Base-by-base conservation (phyloP, 2,797 vertebrate species). In the Chrysolophus pictus region DNA sequence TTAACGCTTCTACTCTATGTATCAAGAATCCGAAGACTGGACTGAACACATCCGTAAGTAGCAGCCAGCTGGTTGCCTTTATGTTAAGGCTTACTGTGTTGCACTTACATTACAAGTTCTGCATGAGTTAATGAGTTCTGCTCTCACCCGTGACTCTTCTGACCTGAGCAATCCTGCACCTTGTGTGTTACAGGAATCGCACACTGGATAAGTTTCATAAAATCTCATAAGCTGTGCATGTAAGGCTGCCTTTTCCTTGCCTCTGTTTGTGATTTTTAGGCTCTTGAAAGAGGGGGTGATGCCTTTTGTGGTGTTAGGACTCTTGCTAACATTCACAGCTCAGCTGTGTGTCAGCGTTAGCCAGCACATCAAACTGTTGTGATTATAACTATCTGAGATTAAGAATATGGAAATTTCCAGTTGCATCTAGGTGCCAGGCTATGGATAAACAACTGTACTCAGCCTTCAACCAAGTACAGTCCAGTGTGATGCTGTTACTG, bases 41-140 rank as follows among this genome's bases (percentile, higher is more conserved):
- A 97, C 97, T 9, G 98, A 99, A 71, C 97, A 98, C 68, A 97
- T 98, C 91, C 97, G 99, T 99, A 98, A 99, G 98, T 98, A 95
- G 80, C 33, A 46, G 33, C 51, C 53, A 12, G 31, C 29, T 59
- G 59, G 16, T 53, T 51, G 14, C 47, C 18, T 19, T 72, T 31
- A 63, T 68, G 9, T 21, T 72, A 8, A 7, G 10, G 9, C 31
- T 15, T 1, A 1, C 26, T 42, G 12, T 26, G 5, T 49, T 83
- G 67, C 26, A 69, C 1, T 33, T 59, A 53, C 17, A 0, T 41
- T 89, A 19, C 28, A 26, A 74, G 42, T 79, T 29, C 29, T 35
- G 33, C 31, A 0, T 24, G 37, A 13, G 10, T 76, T 69, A 41
- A 58, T 69, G 84, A 41, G 22, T 14, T 5, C 72, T 35, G 39